Percentiles rank a stretch among this genome's conserved stretches.
Evolutionary conservation across 2,113 vertebrate genomes (phyloP).

Genomic region (Gasterosteus aculeatus): DNA sequence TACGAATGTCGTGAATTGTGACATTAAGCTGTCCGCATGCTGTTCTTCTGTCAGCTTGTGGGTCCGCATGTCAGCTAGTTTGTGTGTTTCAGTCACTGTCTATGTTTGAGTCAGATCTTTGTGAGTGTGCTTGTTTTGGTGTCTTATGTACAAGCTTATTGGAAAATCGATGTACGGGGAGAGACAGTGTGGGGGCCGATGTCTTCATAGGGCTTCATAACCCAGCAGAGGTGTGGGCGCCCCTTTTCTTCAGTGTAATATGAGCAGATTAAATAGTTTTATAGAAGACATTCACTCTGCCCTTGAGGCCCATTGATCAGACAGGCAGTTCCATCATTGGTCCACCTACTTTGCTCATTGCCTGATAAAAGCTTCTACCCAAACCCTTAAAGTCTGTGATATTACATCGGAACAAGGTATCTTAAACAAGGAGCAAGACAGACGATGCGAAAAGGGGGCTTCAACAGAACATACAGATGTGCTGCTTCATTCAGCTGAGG

Average conservation of each 20-base stretch:
- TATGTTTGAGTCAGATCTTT: constrained; percentile 6
- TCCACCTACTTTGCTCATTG: constrained; percentile 53
- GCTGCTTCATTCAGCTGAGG: not conserved
- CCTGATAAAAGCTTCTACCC: constrained; percentile 37
- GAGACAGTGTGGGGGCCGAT: constrained; percentile 13
- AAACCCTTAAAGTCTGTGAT: constrained; percentile 33
- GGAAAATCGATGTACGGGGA: not conserved
- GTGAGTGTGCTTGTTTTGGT: not conserved
- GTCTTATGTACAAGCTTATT: no score
- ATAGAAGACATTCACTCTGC: constrained; percentile 62
- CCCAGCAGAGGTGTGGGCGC: constrained; percentile 45
- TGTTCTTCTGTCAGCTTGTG: constrained; percentile 24
- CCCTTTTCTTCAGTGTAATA: constrained; percentile 63
- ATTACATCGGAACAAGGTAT: constrained; percentile 37
- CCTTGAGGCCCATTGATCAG: constrained; percentile 58
- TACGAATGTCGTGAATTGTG: constrained; percentile 68
- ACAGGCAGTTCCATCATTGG: constrained; percentile 42
- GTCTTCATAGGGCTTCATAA: constrained; percentile 72
- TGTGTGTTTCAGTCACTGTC: constrained; percentile 15
- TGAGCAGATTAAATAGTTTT: constrained; percentile 73
- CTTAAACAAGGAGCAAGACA: not conserved
- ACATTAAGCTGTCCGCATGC: constrained; percentile 71
- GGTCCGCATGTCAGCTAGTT: not conserved
- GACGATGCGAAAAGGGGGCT: not conserved
- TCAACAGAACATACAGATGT: not conserved